phyloP scores from a whole-genome alignment of 1,140 invertebrate species.

The Leptonema lineaticorne region DNA sequence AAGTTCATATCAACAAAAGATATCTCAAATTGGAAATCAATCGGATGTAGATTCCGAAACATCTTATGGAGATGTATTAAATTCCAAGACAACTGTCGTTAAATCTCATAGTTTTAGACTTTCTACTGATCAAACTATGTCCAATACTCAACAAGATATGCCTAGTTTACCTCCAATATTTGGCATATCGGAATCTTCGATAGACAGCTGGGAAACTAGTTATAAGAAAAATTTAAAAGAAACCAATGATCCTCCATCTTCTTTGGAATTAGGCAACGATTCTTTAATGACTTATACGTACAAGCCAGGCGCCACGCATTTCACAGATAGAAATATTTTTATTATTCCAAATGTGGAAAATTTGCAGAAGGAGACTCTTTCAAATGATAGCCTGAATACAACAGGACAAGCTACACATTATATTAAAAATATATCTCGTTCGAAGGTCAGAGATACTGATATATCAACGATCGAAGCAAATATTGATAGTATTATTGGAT shows the following conservation, averaged over 20 bases:
- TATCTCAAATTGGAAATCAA: conserved; percentile 42
- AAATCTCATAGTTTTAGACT: conserved; percentile 68
- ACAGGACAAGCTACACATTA: conserved; percentile 28
- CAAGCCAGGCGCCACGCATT: conserved; percentile 43
- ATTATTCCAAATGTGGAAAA: conserved; percentile 24
- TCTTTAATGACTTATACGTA: conserved; percentile 36
- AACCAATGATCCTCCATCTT: conserved; percentile 30
- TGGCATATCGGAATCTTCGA: conserved; percentile 53
- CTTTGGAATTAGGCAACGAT: conserved; percentile 36
- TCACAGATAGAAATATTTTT: conserved; percentile 47
- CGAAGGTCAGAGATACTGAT: conserved; percentile 38
- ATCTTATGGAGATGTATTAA: conserved; percentile 49
- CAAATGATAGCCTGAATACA: conserved; percentile 14
- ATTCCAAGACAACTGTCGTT: conserved; percentile 57
- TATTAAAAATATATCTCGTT: conserved; percentile 29
- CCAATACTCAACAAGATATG: conserved; percentile 52
- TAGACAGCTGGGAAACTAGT: conserved; percentile 57
- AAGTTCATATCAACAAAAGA: conserved; percentile 57
- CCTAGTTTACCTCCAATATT: conserved; percentile 56
- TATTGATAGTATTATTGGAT: conserved; percentile 57
- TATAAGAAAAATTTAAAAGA: conserved; percentile 51
- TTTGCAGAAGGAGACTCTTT: conserved; percentile 25
- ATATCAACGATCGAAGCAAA: conserved; percentile 49
- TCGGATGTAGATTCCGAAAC: conserved; percentile 41
- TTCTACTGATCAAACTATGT: conserved; percentile 54